phyloP scores from a whole-genome alignment of 2,113 vertebrate genomes.

The Candoia aspera region DNA sequence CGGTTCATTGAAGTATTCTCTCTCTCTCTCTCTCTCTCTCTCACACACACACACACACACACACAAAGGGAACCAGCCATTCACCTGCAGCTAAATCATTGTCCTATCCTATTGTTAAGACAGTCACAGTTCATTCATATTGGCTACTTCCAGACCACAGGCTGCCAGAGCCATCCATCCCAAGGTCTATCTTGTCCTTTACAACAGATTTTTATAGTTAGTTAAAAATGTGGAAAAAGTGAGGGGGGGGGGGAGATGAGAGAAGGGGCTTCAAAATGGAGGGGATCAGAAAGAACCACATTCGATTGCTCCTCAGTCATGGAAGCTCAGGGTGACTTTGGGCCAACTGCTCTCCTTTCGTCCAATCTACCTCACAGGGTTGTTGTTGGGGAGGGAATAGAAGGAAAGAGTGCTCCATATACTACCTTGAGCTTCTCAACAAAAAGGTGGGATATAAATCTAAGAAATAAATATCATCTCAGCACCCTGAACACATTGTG shows the following conservation, averaged over 20 bases:
- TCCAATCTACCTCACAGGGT: background rate
- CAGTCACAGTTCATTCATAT: background rate
- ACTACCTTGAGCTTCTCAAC: background rate
- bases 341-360: background rate
- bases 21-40: no score
- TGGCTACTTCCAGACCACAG: background rate
- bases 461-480: background rate
- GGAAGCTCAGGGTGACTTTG: background rate
- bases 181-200: background rate
- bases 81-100: background rate
- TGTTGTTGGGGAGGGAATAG: background rate
- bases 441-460: background rate
- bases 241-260: background rate
- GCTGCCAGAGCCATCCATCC: background rate
- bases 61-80: background rate
- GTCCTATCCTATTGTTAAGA: background rate
- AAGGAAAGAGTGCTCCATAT: background rate
- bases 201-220: background rate
- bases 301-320: background rate
- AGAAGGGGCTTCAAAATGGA: background rate
- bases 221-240: background rate
- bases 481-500: background rate
- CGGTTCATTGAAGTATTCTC: background rate
- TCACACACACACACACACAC: no score
- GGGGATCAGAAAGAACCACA: background rate